phyloP scores from a whole-genome alignment of 1,140 invertebrate species.

The Dreissena rostriformis region DNA sequence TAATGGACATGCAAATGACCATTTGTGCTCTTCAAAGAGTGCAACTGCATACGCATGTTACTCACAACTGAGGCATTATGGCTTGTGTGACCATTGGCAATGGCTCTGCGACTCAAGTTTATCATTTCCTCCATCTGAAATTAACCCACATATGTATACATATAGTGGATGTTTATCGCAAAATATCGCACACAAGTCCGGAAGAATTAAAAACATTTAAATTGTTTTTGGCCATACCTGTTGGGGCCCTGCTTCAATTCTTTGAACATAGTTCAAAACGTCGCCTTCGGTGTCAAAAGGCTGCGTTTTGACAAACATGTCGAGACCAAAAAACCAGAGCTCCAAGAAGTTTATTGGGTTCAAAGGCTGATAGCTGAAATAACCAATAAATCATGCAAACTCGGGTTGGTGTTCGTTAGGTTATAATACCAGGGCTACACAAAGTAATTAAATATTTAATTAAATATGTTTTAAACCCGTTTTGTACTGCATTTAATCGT shows the following conservation, averaged over 20 bases:
- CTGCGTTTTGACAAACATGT: slow-evolving; percentile 33
- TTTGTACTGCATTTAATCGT: too few relatives aligned
- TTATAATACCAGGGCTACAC: too few relatives aligned
- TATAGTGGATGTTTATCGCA: neutral
- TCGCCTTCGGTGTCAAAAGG: slow-evolving; percentile 65
- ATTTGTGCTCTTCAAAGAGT: too few relatives aligned
- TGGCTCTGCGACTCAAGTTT: slow-evolving; percentile 48
- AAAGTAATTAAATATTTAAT: too few relatives aligned
- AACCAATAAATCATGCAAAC: too few relatives aligned
- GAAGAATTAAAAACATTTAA: too few relatives aligned
- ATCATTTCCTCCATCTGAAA: slow-evolving; percentile 66
- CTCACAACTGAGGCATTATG: slow-evolving; percentile 67
- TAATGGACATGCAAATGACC: too few relatives aligned
- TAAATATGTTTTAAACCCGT: too few relatives aligned
- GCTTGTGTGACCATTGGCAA: slow-evolving; percentile 49
- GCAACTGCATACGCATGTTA: neutral
- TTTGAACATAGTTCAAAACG: slow-evolving; percentile 62
- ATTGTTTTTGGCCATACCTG: slow-evolving; percentile 64
- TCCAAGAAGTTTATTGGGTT: slow-evolving; percentile 73
- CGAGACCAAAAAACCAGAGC: slow-evolving; percentile 44
- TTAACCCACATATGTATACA: neutral
- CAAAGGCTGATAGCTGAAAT: slow-evolving; percentile 63
- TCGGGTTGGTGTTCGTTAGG: too few relatives aligned
- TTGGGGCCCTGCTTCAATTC: slow-evolving; percentile 56
- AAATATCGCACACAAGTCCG: too few relatives aligned